Evolutionary conservation across 2,888 invertebrate genomes (phyloP), one percentile per base, ranked within the genome.

Genomic region (Caenorhabditis wallacei): DNA sequence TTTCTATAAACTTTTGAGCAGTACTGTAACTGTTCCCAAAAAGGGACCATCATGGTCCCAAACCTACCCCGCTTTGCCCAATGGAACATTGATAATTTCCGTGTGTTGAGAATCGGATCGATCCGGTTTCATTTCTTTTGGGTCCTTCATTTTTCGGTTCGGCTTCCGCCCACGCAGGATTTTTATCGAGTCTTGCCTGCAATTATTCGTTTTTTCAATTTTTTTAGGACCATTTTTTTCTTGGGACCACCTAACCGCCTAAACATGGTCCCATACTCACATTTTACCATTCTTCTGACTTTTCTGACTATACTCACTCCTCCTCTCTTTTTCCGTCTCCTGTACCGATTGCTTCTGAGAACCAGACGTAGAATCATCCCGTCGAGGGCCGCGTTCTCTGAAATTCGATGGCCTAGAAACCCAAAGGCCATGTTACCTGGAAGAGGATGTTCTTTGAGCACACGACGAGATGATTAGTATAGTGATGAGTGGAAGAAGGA

Each of bases 381-480:
- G 57, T 7, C 70, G 70, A 48, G 20, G 37, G 7, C 59, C 48
- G 22, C 71, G 30, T 51, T 71, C 59, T 51, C 59, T 71, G 70
- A 16, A 35, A n/a, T n/a, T n/a, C n/a, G n/a, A n/a, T n/a, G n/a
- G n/a, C n/a, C n/a, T n/a, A n/a, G n/a, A n/a, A n/a, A n/a, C n/a
- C n/a, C n/a, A n/a, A n/a, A 40, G 16, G 11, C 10, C 2, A 40
- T 13, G 11, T 8, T 53, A 70, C 70, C 70, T 54, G 43, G n/a
- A 59, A 0, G 59, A 59, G 2, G 59, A 30, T 3, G 35, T 59
- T 10, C 59, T 18, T 16, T 75, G 59, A 37, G 51, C 57, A 18
- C 57, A 88, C 75, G 88, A 88, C 11, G 89, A 16, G 20, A 51
- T 20, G 37, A 61, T 10, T 24, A 56, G 18, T 20, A 59, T 30